Evolutionary conservation across 2,113 vertebrate genomes (phyloP).

Genomic region (Lasiurus borealis): DNA sequence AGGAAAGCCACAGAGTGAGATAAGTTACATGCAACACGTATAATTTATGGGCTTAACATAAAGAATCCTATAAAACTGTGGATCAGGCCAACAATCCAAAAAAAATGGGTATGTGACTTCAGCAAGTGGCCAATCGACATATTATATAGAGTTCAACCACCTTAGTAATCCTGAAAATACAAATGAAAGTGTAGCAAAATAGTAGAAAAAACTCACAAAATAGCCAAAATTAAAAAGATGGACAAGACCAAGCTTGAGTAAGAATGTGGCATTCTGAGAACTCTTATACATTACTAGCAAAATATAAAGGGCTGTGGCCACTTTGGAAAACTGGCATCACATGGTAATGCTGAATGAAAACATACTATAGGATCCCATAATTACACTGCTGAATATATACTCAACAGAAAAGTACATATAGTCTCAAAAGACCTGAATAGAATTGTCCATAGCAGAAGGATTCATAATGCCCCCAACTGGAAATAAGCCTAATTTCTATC

Average conservation of each 20-base stretch:
- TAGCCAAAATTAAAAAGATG: background rate
- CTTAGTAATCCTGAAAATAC: background rate
- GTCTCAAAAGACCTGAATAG: background rate
- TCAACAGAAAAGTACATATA: background rate
- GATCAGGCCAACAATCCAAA: background rate
- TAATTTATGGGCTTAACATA: background rate
- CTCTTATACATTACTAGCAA: background rate
- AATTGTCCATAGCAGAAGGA: background rate
- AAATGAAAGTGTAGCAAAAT: constrained; percentile 34
- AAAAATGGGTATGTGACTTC: background rate
- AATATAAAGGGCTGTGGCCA: background rate
- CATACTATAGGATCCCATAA: background rate
- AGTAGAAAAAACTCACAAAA: background rate
- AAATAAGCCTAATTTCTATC: background rate
- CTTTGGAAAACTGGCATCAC: background rate
- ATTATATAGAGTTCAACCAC: background rate
- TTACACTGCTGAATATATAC: background rate
- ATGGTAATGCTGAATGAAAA: background rate
- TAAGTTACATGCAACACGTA: background rate
- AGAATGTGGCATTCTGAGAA: background rate
- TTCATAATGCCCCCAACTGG: background rate
- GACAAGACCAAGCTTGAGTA: background rate
- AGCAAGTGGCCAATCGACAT: background rate
- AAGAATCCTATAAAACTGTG: background rate
- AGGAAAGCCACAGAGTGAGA: background rate